Evolutionary conservation across 2,113 vertebrate genomes (phyloP).

Genomic region (Girardinichthys multiradiatus): DNA sequence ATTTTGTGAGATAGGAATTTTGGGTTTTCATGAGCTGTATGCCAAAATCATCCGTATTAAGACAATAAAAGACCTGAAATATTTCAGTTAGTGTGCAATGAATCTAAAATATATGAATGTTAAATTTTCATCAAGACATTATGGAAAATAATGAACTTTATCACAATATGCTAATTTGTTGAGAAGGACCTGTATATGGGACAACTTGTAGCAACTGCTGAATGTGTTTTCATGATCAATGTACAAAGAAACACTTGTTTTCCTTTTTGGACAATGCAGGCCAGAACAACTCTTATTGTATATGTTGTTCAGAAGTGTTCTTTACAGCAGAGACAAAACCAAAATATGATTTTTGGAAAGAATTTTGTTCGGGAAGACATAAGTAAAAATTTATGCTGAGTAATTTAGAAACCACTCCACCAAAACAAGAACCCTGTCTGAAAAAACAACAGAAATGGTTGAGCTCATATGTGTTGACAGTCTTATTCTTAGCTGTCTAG

Average conservation of each 20-base stretch:
- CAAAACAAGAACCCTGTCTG: not conserved
- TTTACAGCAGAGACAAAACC: not conserved
- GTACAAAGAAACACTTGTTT: no score
- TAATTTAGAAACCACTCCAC: not conserved
- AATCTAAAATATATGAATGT: no score
- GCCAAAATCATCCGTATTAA: no score
- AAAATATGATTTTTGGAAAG: not conserved
- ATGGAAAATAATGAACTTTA: no score
- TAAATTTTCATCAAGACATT: no score
- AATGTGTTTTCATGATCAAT: not conserved
- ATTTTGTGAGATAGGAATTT: no score
- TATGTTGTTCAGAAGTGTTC: not conserved
- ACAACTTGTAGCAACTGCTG: not conserved
- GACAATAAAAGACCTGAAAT: no score
- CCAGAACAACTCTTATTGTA: not conserved
- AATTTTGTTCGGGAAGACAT: not conserved
- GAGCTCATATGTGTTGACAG: constrained; percentile 2
- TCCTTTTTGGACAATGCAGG: not conserved
- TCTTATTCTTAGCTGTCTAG: constrained; percentile 27
- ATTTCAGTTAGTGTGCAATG: no score
- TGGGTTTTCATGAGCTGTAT: no score
- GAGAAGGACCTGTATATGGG: no score
- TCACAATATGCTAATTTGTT: no score
- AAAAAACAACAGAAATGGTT: not conserved
- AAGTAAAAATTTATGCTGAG: not conserved